phyloP scores from a whole-genome alignment of 2,888 invertebrate genomes.

The Drosophila subquinaria region DNA sequence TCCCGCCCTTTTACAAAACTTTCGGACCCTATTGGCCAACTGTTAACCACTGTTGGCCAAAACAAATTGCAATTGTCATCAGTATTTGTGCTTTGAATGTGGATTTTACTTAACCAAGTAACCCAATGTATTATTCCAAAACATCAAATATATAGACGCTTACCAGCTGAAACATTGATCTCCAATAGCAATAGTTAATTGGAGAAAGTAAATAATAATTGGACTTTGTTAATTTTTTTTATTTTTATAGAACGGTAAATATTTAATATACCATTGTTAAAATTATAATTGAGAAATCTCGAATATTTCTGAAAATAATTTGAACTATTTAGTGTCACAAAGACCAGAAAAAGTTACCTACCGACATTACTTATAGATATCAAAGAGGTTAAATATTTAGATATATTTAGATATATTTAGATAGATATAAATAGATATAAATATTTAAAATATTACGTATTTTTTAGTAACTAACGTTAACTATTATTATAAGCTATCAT shows the following conservation, averaged over 20 bases:
- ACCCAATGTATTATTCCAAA: neutral
- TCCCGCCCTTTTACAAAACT: neutral
- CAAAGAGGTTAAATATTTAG: no score
- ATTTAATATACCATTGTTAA: neutral
- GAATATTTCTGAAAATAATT: no score
- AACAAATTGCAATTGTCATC: conserved; percentile 29
- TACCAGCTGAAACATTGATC: neutral
- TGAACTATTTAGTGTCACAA: no score
- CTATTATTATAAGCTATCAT: no score
- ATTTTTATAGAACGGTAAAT: neutral
- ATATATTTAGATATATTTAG: no score
- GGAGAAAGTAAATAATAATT: neutral
- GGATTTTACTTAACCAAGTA: conserved; percentile 5
- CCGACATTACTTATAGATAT: no score
- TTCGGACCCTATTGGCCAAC: conserved; percentile 10
- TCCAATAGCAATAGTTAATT: neutral
- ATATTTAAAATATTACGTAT: no score
- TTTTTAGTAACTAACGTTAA: no score
- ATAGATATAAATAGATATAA: no score
- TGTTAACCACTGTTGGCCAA: neutral
- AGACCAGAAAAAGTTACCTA: no score
- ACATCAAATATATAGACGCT: conserved; percentile 14
- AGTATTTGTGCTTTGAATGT: conserved; percentile 12
- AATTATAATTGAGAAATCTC: neutral
- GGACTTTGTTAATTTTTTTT: neutral